Conservation (phyloP, 1,140 invertebrate species). For the Microplitis mediator region DNA sequence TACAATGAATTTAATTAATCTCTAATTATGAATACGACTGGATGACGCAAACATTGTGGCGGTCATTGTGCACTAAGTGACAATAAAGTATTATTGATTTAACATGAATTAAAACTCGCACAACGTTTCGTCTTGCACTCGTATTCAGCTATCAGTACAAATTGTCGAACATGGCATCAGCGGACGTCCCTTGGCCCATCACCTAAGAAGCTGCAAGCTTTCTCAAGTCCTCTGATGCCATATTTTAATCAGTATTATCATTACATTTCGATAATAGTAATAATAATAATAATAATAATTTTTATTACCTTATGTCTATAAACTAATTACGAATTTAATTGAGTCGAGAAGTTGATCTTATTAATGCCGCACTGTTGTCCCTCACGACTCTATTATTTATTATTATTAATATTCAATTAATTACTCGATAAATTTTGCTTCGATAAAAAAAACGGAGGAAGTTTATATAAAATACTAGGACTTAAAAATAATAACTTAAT, state of each 20-base stretch:
- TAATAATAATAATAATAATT: not conserved
- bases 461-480: not conserved
- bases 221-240: not conserved
- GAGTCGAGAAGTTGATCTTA: not conserved
- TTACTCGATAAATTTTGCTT: not conserved
- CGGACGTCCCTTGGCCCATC: constrained; percentile 42
- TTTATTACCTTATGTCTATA: not conserved
- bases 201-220: constrained; percentile 31
- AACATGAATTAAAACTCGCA: not conserved
- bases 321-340: not conserved
- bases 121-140: constrained; percentile 56
- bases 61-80: not conserved
- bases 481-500: constrained; percentile 3
- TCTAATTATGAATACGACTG: constrained; percentile 42
- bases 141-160: constrained; percentile 35
- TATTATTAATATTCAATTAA: too few relatives aligned
- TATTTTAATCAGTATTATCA: not conserved
- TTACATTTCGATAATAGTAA: not conserved
- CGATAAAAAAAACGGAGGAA: not conserved
- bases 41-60: constrained; percentile 54
- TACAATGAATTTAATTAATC: constrained; percentile 9
- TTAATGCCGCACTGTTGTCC: too few relatives aligned
- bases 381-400: too few relatives aligned
- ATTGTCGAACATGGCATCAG: constrained; percentile 43
- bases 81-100: not conserved